Evolutionary conservation across 2,113 vertebrate species (phyloP).

Genomic region (Tupaia tana): DNA sequence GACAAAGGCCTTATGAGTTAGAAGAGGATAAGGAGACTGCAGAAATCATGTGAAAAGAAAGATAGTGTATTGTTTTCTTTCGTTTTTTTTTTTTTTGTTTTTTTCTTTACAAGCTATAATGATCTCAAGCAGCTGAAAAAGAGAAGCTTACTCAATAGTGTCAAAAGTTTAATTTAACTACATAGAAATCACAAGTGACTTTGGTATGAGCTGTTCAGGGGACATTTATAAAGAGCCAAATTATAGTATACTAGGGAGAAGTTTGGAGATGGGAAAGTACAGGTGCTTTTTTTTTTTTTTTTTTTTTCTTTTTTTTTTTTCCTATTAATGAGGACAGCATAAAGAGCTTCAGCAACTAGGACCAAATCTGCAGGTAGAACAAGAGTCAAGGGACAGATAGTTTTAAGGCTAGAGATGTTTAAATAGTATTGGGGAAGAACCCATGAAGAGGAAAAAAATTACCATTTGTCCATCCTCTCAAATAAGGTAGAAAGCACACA

Average conservation of each 20-base stretch:
- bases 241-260: neutral
- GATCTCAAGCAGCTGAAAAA: neutral
- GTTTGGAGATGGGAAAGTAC: neutral
- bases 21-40: neutral
- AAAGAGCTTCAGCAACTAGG: neutral
- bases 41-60: neutral
- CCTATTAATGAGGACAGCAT: neutral
- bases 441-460: neutral
- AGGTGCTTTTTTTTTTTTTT: neutral
- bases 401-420: neutral
- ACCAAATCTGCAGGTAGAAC: neutral
- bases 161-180: neutral
- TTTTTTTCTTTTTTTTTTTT: neutral
- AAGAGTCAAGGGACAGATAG: neutral
- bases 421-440: constrained; percentile 22
- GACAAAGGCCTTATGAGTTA: neutral
- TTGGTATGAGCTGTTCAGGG: neutral
- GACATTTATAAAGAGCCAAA: neutral
- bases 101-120: neutral
- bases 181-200: neutral
- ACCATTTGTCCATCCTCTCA: neutral
- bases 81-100: neutral
- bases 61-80: too few relatives aligned
- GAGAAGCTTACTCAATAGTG: neutral
- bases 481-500: neutral